Conservation (phyloP, 2,888 invertebrate genomes). For the Drosophila buzzatii region DNA sequence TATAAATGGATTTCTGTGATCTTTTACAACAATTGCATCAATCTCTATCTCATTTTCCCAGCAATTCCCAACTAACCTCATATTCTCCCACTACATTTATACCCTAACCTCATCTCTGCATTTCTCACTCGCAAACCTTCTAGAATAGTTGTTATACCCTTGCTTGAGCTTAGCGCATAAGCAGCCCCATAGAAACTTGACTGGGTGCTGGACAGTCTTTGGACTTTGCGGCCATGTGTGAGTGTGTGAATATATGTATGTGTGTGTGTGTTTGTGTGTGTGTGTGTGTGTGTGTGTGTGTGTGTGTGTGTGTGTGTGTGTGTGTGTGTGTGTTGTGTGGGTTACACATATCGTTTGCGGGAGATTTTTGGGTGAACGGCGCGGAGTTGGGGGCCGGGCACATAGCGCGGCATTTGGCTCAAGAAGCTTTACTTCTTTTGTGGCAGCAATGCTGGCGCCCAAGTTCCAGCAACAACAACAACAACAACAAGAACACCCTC, state of each 20-base stretch:
- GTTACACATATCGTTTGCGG: slow-evolving; percentile 25
- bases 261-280: neutral
- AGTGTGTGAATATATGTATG: neutral
- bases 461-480: slow-evolving; percentile 21
- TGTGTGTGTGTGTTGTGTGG: slow-evolving; percentile 12
- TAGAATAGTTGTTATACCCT: slow-evolving; percentile 26
- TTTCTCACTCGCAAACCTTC: neutral
- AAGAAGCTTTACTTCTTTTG: slow-evolving; percentile 81
- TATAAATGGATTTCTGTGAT: neutral
- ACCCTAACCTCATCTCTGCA: neutral
- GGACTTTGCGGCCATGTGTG: slow-evolving; percentile 42
- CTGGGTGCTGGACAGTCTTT: slow-evolving; percentile 67
- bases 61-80: neutral
- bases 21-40: neutral
- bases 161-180: slow-evolving; percentile 14
- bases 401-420: slow-evolving; percentile 53
- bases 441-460: slow-evolving; percentile 62
- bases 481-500: neutral
- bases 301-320: neutral
- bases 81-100: neutral
- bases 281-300: slow-evolving; percentile 1
- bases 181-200: slow-evolving; percentile 46
- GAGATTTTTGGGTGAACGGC: slow-evolving; percentile 7
- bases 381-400: slow-evolving; percentile 23
- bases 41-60: too few species aligned